Base-by-base conservation (phyloP, 2,797 vertebrate species). In the Lepus oiostolus region DNA sequence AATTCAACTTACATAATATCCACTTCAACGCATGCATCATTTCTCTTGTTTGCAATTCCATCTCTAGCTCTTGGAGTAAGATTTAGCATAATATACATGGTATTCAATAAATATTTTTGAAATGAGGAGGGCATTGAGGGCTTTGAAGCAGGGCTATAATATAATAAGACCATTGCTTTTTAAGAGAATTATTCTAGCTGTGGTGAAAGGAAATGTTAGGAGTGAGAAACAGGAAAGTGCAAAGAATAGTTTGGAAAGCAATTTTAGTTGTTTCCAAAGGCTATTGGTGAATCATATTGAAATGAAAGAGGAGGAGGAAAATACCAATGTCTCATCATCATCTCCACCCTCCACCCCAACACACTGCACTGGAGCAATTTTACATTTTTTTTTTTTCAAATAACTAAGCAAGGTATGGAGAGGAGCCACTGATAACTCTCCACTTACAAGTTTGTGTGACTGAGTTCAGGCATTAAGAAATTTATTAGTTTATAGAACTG, bases 261-360 rank as follows among this genome's bases (percentile, higher is more conserved):
- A 11, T 92, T 89, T 90, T 82, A 80, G 32, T 96, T 84, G 47
- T 94, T 93, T 54, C 71, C 58, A 11, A 91, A 63, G 85, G 28
- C 75, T 70, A 68, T 81, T 76, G 50, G 63, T 58, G 75, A 58
- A 62, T 71, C 32, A 17, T 35, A 26, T 5, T n/a, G 67, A 80
- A 93, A 93, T 94, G n/a, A 74, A 85, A 84, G 52, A 63, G 42
- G 13, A 80, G 47, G 35, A 80, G 12, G 26, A 63, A 62, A 63
- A 50, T 89, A 14, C 28, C 60, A 47, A 47, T 47, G 30, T 50
- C 22, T 60, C 60, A n/a, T 47, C 52, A 12, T 68, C 26, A 9
- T 30, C 77, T 19, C 32, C 19, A 47, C 19, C 17, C 7, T 71
- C 22, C 19, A 58, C 17, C 22, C 32, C 16, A 76, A 16, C 50